Base-by-base conservation (phyloP, 2,797 vertebrate genomes). In the Muraenolepis orangiensis region DNA sequence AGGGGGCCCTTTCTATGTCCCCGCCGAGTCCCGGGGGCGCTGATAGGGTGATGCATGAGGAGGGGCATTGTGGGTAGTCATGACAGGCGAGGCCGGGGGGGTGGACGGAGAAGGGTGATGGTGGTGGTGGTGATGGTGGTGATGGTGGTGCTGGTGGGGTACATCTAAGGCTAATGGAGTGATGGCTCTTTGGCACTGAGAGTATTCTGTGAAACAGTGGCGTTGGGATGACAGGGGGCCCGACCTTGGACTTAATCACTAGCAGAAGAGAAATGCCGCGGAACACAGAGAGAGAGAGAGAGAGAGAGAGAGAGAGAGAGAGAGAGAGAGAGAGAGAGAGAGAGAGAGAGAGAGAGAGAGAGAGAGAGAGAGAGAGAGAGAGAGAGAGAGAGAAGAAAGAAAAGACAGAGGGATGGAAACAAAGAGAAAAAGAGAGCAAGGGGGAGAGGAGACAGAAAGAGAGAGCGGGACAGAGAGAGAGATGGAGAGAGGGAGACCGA, bases 241-340 rank as follows among this genome's bases (percentile, higher is more conserved):
- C 80, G 87, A 90, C 89, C 89, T 90, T 89, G 87, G 86, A 86
- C 84, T 88, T 91, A 91, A 91, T 91, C 87, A 90, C 88, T 86
- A 88, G 80, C 90, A 91, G 88, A 91, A 89, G 88, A 87, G 85
- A 86, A 89, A 85, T 81, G 75, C 76, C 34, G 74, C 82, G 87
- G 84, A 88, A 90, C 88, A 87, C 83, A 80, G 72, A 74, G 71
- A 77, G 72, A 6, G 74, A 26, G 76, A 5, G 68, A 31, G 38
- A 26, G 71, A n/a, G 66, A 5, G 72, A 66, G 69, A 31, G 7
- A 28, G 40, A 29, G 23, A 46, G 2, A 7, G 14, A 0, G 18
- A 16, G 5, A 29, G 38, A 36, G 68, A 70, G 12, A 61, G 29
- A 70, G 20, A 64, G 42, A 20, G 68, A 2, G 40, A 42, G 32